Conservation (phyloP, 2,888 invertebrate genomes). For the Sphaeridia pumilis region DNA sequence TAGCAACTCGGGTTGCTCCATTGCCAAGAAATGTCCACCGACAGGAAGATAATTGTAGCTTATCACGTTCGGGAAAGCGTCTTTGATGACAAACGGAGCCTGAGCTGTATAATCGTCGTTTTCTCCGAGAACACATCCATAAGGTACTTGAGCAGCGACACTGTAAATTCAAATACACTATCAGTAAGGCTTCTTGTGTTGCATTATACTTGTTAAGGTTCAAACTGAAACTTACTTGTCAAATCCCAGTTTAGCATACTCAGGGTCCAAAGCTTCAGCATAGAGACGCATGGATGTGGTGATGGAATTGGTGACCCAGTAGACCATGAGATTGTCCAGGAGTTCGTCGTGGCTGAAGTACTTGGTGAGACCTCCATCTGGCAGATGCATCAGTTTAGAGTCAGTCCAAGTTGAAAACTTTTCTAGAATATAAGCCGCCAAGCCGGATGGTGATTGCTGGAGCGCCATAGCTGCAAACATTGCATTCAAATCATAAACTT, state of each 20-base stretch:
- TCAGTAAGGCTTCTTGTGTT: background rate
- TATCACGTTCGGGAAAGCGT: conserved; percentile 55
- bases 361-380: conserved; percentile 54
- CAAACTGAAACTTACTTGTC: background rate
- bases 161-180: conserved; percentile 41
- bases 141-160: conserved; percentile 55
- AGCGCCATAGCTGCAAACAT: conserved; percentile 5
- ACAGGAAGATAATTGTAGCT: conserved; percentile 52
- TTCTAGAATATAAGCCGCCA: conserved; percentile 47
- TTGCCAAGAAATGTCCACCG: conserved; percentile 78
- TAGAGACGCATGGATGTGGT: conserved; percentile 44
- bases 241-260: background rate
- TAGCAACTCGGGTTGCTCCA: conserved; percentile 61
- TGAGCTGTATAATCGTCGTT: conserved; percentile 45
- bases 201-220: too few relatives aligned
- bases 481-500: background rate
- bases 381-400: conserved; percentile 20
- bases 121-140: conserved; percentile 61
- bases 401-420: conserved; percentile 51
- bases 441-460: conserved; percentile 42
- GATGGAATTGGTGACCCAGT: conserved; percentile 45
- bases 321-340: conserved; percentile 47
- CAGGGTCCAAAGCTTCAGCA: conserved; percentile 38
- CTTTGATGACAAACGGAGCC: conserved; percentile 49
- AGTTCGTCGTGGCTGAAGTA: conserved; percentile 56